Evolutionary conservation across 2,888 invertebrate genomes (phyloP), one percentile per base, ranked within the genome.

Genomic region (Papilio gigon): DNA sequence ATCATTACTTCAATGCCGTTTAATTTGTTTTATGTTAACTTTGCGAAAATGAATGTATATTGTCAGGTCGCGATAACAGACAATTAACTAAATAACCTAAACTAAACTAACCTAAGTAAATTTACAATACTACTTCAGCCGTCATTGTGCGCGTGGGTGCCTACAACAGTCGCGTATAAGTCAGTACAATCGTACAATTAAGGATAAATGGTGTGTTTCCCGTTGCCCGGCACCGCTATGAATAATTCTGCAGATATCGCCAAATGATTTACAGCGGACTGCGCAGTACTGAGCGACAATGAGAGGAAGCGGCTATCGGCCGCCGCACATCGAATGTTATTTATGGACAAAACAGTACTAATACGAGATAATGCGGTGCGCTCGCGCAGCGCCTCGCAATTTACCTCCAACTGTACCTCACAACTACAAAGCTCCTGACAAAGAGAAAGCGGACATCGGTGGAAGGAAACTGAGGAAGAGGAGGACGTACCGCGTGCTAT

Each of bases 231-330:
- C 22, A 22, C 47, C 20, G 58, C 37, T 58, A 68, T 68, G 59
- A 68, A 68, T 68, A 64, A 68, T 68, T 68, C 68, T 40, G 25
- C 25, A 20, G 64, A 68, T 68, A 64, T 58, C 37, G 58, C 9
- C 62, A 42, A 53, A 59, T 64, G 44, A 68, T 47, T 68, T 68
- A 68, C 58, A 64, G 58, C 59, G 40, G n/a, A 3, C 4, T 17
- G 47, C 12, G 47, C 11, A 40, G 40, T 40, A 40, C 40, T n/a
- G 40, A 47, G 2, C 11, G 17, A 64, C 68, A 68, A 64, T 63
- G 64, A 68, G 59, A 62, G 68, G 68, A 68, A 68, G 33, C 62
- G 42, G 35, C 68, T 68, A 63, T 68, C 68, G 53, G 25, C 37
- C 40, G 22, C n/a, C 59, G 33, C 12, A 20, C 22, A 44, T 6